Conservation (phyloP, 1,140 invertebrate species). For the Scaptomyza hsui region DNA sequence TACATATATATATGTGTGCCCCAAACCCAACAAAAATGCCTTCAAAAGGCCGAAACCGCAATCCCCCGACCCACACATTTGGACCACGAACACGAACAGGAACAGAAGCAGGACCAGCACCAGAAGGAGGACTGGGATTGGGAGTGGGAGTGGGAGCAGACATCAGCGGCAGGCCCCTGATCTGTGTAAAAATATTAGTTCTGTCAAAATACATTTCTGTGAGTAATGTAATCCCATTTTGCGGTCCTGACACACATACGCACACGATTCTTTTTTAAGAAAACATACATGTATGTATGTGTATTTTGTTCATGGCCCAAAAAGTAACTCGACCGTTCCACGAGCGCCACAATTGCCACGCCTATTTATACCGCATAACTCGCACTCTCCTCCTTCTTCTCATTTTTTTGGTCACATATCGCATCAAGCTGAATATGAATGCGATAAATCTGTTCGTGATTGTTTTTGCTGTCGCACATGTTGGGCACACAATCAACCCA, state of each 20-base stretch:
- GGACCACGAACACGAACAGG: not conserved
- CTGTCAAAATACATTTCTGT: constrained; percentile 83
- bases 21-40: too few relatives aligned
- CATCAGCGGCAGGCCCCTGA: constrained; percentile 58
- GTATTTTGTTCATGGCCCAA: constrained; percentile 8
- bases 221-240: constrained; percentile 83
- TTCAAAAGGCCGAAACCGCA: constrained; percentile 9
- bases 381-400: not conserved
- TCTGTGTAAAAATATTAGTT: constrained; percentile 83
- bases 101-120: not conserved
- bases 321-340: constrained; percentile 26
- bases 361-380: not conserved
- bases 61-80: constrained; percentile 21
- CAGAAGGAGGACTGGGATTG: not conserved
- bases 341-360: constrained; percentile 12
- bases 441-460: constrained; percentile 83
- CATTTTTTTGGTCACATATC: constrained; percentile 64
- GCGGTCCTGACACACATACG: constrained; percentile 70
- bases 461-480: constrained; percentile 69
- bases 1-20: not conserved
- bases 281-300: too few relatives aligned
- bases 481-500: not conserved
- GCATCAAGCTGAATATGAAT: constrained; percentile 80
- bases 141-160: not conserved
- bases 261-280: constrained; percentile 34